Conservation (phyloP, 2,888 invertebrate species). For the Mimas tiliae region DNA sequence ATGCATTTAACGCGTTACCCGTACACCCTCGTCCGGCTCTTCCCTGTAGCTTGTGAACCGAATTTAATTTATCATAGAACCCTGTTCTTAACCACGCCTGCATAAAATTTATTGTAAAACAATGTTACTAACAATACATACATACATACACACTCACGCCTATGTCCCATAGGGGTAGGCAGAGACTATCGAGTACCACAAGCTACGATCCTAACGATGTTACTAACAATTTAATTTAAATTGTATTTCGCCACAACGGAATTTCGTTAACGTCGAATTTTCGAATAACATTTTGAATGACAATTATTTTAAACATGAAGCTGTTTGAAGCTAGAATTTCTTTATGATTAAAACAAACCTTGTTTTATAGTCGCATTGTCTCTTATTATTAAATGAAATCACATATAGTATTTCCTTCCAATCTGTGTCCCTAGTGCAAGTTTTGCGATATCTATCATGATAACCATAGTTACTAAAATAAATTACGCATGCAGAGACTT, state of each 20-base stretch:
- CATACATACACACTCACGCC: no score
- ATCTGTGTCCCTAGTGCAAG: no score
- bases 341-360: not conserved
- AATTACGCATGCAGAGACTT: no score
- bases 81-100: not conserved
- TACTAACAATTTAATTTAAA: conserved; percentile 18
- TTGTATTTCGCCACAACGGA: conserved; percentile 1
- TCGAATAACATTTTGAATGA: not conserved
- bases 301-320: not conserved
- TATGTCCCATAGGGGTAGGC: no score
- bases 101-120: conserved; percentile 22
- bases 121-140: conserved; percentile 19
- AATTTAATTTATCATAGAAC: conserved; percentile 18
- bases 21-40: conserved; percentile 15
- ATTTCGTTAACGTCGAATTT: not conserved
- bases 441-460: no score
- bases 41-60: conserved; percentile 20
- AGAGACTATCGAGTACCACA: no score
- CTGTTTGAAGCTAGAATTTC: not conserved
- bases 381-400: no score
- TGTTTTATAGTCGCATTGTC: no score
- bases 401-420: no score
- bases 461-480: no score
- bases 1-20: conserved; percentile 33
- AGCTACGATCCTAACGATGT: no score